A percentile compares a stretch with the other conserved stretches of the same genome.
phyloP scores from a whole-genome alignment of 2,888 invertebrate species.

The Ptychoptera albimana region DNA sequence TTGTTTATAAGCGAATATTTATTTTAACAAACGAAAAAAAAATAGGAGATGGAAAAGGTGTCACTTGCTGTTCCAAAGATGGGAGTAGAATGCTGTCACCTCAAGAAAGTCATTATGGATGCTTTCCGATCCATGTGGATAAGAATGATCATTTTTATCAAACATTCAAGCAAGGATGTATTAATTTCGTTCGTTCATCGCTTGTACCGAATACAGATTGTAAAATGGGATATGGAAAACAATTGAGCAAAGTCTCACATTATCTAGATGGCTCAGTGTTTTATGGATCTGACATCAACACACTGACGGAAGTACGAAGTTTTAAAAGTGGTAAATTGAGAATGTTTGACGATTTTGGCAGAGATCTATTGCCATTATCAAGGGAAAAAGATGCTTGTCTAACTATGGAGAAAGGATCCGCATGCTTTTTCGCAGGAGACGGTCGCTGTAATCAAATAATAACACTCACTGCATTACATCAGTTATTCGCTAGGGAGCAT shows the following conservation, averaged over 20 bases:
- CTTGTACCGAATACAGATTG: constrained; percentile 50
- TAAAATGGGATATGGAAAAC: constrained; percentile 51
- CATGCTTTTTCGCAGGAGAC: constrained; percentile 57
- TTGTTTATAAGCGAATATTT: too few species aligned
- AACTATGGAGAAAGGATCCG: constrained; percentile 36
- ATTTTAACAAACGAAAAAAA: too few species aligned
- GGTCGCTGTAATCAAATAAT: constrained; percentile 62
- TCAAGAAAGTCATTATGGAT: constrained; percentile 45
- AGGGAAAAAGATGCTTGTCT: constrained; percentile 47
- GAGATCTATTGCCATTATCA: constrained; percentile 47
- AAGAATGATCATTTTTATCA: constrained; percentile 43
- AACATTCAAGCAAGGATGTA: constrained; percentile 41
- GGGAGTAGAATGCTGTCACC: constrained; percentile 36
- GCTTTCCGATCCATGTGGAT: constrained; percentile 46
- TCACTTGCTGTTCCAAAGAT: constrained; percentile 53
- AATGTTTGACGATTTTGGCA: constrained; percentile 47
- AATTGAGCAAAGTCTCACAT: constrained; percentile 50
- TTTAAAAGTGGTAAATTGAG: constrained; percentile 44
- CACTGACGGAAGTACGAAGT: constrained; percentile 38
- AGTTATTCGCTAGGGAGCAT: constrained; percentile 62
- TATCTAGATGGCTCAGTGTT: constrained; percentile 57
- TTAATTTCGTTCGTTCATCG: constrained; percentile 56
- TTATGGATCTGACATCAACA: constrained; percentile 50
- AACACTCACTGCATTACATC: constrained; percentile 55
- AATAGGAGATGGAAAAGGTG: constrained; percentile 48